Conservation (phyloP, 1,140 invertebrate genomes). For the Steinernema feltiae region DNA sequence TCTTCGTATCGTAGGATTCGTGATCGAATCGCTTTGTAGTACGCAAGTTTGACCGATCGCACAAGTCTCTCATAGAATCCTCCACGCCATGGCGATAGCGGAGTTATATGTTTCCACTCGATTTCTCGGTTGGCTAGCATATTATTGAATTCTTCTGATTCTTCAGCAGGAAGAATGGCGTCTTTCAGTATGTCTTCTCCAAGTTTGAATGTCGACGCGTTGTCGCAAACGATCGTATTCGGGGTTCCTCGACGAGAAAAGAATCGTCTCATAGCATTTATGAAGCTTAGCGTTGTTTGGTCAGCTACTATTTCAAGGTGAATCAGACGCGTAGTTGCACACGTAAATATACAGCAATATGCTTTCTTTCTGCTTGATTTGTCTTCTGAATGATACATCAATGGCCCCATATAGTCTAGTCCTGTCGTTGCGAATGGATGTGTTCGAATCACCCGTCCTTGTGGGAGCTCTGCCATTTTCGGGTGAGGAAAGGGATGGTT, state of each 20-base stretch:
- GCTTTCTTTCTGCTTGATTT: not conserved
- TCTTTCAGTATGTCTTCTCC: not conserved
- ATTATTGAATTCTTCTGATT: not conserved
- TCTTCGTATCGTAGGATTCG: not conserved
- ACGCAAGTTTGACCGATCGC: not conserved
- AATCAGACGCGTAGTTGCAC: not conserved
- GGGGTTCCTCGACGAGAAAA: not conserved
- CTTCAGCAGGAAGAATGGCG: not conserved
- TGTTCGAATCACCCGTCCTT: not conserved
- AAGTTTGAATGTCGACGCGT: not conserved
- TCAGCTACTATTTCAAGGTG: not conserved
- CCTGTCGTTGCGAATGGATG: not conserved
- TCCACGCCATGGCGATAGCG: not conserved
- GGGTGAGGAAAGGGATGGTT: not conserved
- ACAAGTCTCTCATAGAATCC: not conserved
- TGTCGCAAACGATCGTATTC: not conserved
- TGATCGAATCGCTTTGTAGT: not conserved
- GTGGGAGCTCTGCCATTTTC: not conserved
- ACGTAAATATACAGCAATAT: not conserved
- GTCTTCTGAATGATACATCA: not conserved
- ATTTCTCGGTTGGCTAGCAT: not conserved
- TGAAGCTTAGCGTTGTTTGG: not conserved
- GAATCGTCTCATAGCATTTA: not conserved
- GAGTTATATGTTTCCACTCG: not conserved
- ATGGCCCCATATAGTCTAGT: not conserved